Evolutionary conservation across 2,113 vertebrate species (phyloP).

Genomic region (Phaethon lepturus): DNA sequence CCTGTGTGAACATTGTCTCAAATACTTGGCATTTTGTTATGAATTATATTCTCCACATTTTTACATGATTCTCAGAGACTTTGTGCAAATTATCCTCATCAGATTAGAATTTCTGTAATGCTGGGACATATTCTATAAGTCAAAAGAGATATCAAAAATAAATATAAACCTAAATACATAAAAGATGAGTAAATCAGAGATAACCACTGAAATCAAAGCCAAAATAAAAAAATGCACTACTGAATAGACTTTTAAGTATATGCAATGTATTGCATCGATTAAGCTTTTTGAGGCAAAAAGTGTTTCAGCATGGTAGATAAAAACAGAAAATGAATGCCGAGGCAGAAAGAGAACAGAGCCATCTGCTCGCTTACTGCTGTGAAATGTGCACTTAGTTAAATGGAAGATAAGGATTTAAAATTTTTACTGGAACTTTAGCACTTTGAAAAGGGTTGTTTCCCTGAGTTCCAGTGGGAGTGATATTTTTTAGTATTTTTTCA

Average conservation of each 20-base stretch:
- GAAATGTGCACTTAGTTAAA: neutral
- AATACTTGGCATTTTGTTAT: neutral
- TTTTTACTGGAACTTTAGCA: neutral
- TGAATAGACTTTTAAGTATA: neutral
- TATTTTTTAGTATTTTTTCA: neutral
- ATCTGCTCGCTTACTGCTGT: neutral
- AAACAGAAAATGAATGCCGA: neutral
- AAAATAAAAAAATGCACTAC: neutral
- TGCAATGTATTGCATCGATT: neutral
- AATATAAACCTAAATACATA: neutral
- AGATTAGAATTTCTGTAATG: neutral
- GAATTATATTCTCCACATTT: neutral
- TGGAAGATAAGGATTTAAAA: neutral
- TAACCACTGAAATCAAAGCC: neutral
- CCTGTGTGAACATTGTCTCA: neutral
- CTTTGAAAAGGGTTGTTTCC: neutral
- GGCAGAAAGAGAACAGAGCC: neutral
- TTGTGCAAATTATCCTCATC: neutral
- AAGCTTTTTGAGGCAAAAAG: neutral
- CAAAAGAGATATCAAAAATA: neutral
- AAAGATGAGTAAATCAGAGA: neutral
- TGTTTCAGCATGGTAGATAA: neutral
- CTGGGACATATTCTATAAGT: neutral
- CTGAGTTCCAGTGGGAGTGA: neutral
- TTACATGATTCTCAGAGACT: neutral